Conservation (phyloP, 2,888 invertebrate genomes). For the Noctua comes region DNA sequence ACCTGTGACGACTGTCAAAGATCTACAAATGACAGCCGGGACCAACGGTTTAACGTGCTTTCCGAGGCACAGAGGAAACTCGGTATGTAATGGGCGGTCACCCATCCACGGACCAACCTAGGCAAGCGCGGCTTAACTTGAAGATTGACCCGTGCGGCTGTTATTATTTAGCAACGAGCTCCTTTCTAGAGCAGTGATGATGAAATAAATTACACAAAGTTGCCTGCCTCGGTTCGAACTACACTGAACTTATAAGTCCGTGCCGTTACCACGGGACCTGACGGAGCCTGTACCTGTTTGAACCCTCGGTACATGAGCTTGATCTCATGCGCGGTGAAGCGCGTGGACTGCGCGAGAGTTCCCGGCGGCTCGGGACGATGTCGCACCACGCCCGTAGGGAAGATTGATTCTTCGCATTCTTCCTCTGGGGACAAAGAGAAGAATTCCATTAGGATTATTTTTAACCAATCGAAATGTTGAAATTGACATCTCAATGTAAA, state of each 20-base stretch:
- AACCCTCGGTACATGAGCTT: conserved; percentile 97
- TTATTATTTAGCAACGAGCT: too few species aligned
- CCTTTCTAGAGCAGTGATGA: neutral
- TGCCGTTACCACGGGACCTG: too few species aligned
- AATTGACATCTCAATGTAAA: neutral
- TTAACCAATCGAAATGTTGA: neutral
- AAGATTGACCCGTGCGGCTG: neutral
- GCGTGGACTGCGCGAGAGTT: conserved; percentile 93
- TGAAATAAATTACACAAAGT: neutral
- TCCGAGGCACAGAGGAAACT: neutral
- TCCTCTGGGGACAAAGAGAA: conserved; percentile 90
- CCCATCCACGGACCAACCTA: neutral
- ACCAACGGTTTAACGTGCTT: too few species aligned
- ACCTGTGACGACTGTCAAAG: too few species aligned
- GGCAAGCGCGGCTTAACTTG: neutral
- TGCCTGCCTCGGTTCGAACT: too few species aligned
- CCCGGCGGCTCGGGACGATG: conserved; percentile 95
- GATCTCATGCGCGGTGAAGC: conserved; percentile 95
- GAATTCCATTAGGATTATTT: neutral
- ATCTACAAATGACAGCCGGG: too few species aligned
- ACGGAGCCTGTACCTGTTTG: conserved; percentile 92
- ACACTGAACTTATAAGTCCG: too few species aligned
- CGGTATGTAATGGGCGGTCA: neutral
- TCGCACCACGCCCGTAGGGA: conserved; percentile 91
- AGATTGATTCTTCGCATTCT: conserved; percentile 88